Evolutionary conservation across 2,888 invertebrate genomes (phyloP).

Genomic region (Xestia rhomboidea): DNA sequence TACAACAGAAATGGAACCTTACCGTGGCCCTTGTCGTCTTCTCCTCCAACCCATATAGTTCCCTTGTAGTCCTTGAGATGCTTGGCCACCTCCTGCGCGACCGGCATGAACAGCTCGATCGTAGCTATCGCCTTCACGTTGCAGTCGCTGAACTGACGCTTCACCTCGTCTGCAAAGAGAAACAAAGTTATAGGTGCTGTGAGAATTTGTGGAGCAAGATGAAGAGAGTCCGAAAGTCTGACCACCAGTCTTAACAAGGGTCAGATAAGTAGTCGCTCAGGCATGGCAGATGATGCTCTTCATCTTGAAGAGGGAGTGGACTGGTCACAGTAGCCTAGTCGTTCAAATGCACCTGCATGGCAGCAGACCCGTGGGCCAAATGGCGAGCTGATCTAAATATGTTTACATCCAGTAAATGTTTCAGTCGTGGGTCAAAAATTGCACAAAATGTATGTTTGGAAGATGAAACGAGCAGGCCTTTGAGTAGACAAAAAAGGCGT

Average conservation of each 20-base stretch:
- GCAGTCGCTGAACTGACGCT: slow-evolving; percentile 91
- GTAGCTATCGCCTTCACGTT: slow-evolving; percentile 92
- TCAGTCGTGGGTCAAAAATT: background rate
- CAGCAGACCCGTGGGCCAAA: background rate
- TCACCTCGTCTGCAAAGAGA: slow-evolving; percentile 90
- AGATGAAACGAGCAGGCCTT: background rate
- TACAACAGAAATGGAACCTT: slow-evolving; percentile 6
- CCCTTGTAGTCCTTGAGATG: slow-evolving; percentile 90
- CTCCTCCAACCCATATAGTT: slow-evolving; percentile 92
- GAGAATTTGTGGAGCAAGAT: background rate
- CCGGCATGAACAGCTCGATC: slow-evolving; percentile 91
- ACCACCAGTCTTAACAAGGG: too few species aligned
- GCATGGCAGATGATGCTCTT: too few species aligned
- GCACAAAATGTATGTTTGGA: background rate
- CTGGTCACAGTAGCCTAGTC: background rate
- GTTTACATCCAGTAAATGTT: background rate
- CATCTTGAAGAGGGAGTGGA: background rate
- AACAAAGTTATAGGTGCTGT: background rate
- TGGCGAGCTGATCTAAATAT: background rate
- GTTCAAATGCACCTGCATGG: background rate
- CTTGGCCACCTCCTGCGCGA: slow-evolving; percentile 90
- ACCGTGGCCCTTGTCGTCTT: slow-evolving; percentile 88
- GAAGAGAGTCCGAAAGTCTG: too few species aligned
- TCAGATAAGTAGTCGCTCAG: too few species aligned
- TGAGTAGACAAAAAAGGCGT: background rate